Evolutionary conservation across 2,888 invertebrate species (phyloP).

Genomic region (Acleris cristana): DNA sequence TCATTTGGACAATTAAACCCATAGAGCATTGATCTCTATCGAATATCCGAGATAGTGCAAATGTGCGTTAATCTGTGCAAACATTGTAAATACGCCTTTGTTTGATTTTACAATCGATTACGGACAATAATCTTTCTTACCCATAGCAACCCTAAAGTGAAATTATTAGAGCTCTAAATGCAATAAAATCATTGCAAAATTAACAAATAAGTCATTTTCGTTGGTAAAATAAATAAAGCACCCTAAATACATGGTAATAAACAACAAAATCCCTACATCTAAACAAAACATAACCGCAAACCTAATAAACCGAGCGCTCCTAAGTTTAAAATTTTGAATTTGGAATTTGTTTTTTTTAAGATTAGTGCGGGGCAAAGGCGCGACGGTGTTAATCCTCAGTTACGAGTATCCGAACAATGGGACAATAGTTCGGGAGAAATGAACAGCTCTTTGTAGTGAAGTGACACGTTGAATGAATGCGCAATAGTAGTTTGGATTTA

Average conservation of each 20-base stretch:
- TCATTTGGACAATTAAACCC: slow-evolving; percentile 26
- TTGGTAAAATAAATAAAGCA: neutral
- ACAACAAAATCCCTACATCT: neutral
- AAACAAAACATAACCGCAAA: neutral
- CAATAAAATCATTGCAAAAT: neutral
- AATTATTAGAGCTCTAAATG: slow-evolving; percentile 4
- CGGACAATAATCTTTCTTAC: neutral
- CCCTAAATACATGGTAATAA: neutral
- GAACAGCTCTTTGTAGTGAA: slow-evolving; percentile 58
- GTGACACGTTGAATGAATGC: slow-evolving; percentile 50
- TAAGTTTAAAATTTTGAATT: slow-evolving; percentile 27
- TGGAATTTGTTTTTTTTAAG: slow-evolving; percentile 39
- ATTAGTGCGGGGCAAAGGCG: slow-evolving; percentile 55
- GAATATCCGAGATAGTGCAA: slow-evolving; percentile 41
- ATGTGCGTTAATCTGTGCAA: slow-evolving; percentile 46
- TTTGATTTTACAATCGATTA: slow-evolving; percentile 20
- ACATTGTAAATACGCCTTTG: slow-evolving; percentile 32
- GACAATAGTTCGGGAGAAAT: slow-evolving; percentile 55
- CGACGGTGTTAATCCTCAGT: slow-evolving; percentile 72
- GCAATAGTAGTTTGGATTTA: slow-evolving; percentile 54
- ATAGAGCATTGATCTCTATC: slow-evolving; percentile 21
- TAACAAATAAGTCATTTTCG: neutral
- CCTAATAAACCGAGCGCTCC: neutral
- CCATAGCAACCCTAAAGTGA: neutral
- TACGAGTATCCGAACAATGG: slow-evolving; percentile 62